Evolutionary conservation across 2,888 invertebrate species (phyloP).

Genomic region (Artemia sinica): DNA sequence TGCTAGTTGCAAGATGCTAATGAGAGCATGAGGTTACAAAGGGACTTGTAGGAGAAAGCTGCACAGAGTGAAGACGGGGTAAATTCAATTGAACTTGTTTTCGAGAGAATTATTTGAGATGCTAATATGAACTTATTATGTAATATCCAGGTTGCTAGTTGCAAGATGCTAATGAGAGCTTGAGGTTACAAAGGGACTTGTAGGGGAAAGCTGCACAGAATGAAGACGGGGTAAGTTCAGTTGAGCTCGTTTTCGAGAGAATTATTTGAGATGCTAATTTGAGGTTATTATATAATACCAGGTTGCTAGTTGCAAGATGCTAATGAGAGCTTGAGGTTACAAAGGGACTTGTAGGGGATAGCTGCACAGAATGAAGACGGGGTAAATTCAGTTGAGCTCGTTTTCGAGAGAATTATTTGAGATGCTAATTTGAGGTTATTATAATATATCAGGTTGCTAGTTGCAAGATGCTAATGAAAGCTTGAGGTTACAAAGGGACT

Average conservation of each 20-base stretch:
- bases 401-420: not conserved
- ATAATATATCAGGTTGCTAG: too few species aligned
- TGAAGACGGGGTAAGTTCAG: slow-evolving; percentile 52
- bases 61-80: slow-evolving; percentile 84
- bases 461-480: slow-evolving; percentile 33
- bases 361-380: slow-evolving; percentile 89
- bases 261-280: not conserved
- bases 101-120: not conserved
- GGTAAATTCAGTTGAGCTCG: slow-evolving; percentile 28
- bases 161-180: slow-evolving; percentile 57
- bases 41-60: slow-evolving; percentile 77
- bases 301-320: slow-evolving; percentile 77
- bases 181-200: slow-evolving; percentile 76
- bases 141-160: slow-evolving; percentile 49
- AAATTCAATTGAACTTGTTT: slow-evolving; percentile 15
- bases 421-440: not conserved
- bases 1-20: too few species aligned
- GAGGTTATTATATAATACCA: slow-evolving; percentile 6
- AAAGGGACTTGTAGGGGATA: slow-evolving; percentile 78
- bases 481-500: slow-evolving; percentile 74
- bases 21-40: slow-evolving; percentile 61
- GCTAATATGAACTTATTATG: not conserved
- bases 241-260: not conserved
- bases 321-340: slow-evolving; percentile 54
- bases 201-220: slow-evolving; percentile 84